Percentiles rank a stretch among this genome's conserved stretches.
phyloP scores from a whole-genome alignment of 2,888 invertebrate genomes.

The Sesamia inferens region DNA sequence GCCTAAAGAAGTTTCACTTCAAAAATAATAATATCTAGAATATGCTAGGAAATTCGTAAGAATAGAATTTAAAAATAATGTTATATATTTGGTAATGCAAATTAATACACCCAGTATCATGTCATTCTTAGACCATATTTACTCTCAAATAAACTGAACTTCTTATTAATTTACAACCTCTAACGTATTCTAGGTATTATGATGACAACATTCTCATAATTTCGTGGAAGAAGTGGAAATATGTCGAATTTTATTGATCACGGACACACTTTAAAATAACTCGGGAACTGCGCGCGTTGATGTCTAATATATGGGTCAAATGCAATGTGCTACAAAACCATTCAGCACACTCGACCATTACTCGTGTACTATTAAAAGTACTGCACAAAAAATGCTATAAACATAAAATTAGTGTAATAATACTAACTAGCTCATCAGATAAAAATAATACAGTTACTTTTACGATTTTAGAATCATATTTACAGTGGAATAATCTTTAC shows the following conservation, averaged over 20 bases:
- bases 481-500: slow-evolving; percentile 1
- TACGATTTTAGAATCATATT: slow-evolving; percentile 21
- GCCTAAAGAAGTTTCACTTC: too few relatives aligned
- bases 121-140: slow-evolving; percentile 26
- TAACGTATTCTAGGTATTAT: slow-evolving; percentile 18
- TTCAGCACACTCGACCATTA: slow-evolving; percentile 19
- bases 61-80: neutral
- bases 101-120: slow-evolving; percentile 11
- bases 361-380: slow-evolving; percentile 36
- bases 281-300: slow-evolving; percentile 78
- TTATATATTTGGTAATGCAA: neutral
- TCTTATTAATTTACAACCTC: slow-evolving; percentile 3
- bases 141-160: neutral
- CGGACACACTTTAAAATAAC: neutral
- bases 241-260: neutral
- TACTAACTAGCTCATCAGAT: slow-evolving; percentile 48
- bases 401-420: slow-evolving; percentile 43
- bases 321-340: slow-evolving; percentile 33
- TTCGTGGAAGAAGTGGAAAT: slow-evolving; percentile 16
- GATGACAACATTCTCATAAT: slow-evolving; percentile 3
- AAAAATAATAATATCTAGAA: too few relatives aligned
- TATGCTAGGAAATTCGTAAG: neutral
- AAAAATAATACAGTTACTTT: slow-evolving; percentile 48
- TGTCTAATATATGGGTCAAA: slow-evolving; percentile 81
- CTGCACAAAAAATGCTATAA: slow-evolving; percentile 28